phyloP scores from a whole-genome alignment of 2,113 vertebrate species.

The Rana temporaria region DNA sequence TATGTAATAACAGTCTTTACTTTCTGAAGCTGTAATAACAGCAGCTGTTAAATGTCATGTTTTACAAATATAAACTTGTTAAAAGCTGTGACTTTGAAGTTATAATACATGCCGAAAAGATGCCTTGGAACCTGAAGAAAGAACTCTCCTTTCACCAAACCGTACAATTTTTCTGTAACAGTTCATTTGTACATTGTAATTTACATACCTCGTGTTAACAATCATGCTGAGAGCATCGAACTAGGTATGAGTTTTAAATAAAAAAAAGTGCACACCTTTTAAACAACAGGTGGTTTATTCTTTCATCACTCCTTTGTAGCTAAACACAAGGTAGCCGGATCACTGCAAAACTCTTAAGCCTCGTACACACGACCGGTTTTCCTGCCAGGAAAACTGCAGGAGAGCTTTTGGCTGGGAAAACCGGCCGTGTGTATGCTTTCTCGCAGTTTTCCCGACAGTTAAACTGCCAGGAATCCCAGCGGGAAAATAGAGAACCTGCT shows the following conservation, averaged over 20 bases:
- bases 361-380: too few species aligned
- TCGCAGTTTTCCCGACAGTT: too few species aligned
- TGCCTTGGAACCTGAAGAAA: neutral
- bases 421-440: too few species aligned
- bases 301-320: too few species aligned
- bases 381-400: too few species aligned
- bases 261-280: neutral
- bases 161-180: neutral
- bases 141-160: neutral
- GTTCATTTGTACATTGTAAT: neutral
- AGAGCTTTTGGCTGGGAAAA: too few species aligned
- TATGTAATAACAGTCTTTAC: neutral
- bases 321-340: too few species aligned
- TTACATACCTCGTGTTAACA: neutral
- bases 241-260: neutral
- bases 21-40: neutral
- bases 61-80: neutral
- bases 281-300: neutral
- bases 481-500: too few species aligned
- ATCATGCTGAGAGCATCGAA: neutral
- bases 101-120: neutral
- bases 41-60: neutral
- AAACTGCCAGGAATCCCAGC: too few species aligned
- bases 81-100: neutral
- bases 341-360: too few species aligned